phyloP scores from a whole-genome alignment of 2,797 vertebrate genomes.

The Parambassis ranga region DNA sequence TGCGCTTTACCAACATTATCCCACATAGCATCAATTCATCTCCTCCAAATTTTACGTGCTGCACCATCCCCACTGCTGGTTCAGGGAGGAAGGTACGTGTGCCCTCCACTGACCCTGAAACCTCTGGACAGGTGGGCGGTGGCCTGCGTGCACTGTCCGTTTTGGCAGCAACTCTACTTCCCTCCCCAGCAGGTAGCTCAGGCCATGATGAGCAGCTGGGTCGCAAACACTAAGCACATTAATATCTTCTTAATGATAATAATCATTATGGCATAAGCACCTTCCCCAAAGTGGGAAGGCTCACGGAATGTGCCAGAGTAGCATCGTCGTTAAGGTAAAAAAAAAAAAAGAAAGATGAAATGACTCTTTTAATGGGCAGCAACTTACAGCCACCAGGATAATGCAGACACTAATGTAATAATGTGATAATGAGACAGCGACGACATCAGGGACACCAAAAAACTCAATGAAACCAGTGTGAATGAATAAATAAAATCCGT shows the following conservation, averaged over 20 bases:
- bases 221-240: slow-evolving; percentile 99
- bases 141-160: slow-evolving; percentile 80
- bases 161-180: slow-evolving; percentile 68
- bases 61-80: slow-evolving; percentile 49
- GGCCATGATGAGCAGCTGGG: slow-evolving; percentile 99
- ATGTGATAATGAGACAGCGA: slow-evolving; percentile 74
- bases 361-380: slow-evolving; percentile 78
- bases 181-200: slow-evolving; percentile 80
- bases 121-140: slow-evolving; percentile 82
- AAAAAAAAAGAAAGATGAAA: slow-evolving; percentile 54
- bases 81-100: slow-evolving; percentile 82
- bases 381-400: slow-evolving; percentile 72
- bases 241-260: slow-evolving; percentile 99
- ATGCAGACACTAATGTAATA: slow-evolving; percentile 75
- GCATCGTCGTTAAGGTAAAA: slow-evolving; percentile 77
- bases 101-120: slow-evolving; percentile 90
- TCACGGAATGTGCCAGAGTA: slow-evolving; percentile 78
- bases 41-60: slow-evolving; percentile 51
- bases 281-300: slow-evolving; percentile 96
- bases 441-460: slow-evolving; percentile 62
- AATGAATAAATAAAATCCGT: slow-evolving; percentile 71
- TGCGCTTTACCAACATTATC: too few relatives aligned
- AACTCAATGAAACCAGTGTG: slow-evolving; percentile 59
- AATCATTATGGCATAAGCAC: slow-evolving; percentile 99
- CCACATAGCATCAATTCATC: slow-evolving; percentile 46